These are phyloP conservation scores for Chloroceryle aenea DNA, from an alignment of 2,113 vertebrate genomes.

Conservation along the genomic window DNA sequence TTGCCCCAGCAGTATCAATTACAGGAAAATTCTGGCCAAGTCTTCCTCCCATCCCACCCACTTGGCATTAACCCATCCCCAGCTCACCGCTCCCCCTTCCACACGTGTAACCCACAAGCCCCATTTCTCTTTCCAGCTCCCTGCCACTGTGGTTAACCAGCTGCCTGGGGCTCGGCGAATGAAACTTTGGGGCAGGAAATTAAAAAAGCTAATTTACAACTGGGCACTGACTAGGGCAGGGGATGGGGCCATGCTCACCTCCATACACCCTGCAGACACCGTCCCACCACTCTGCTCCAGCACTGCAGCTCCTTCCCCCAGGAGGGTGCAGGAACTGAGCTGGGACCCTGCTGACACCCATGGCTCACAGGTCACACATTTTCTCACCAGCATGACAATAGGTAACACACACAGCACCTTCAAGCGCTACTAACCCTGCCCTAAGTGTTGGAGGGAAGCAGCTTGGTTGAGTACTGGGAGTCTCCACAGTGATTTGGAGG, in stretches of 20 bases:
- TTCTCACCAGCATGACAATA: not conserved
- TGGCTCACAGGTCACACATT: rapidly evolving
- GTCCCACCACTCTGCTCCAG: not conserved
- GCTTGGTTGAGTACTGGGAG: rapidly evolving
- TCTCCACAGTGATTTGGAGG: rapidly evolving
- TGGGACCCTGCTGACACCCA: not conserved
- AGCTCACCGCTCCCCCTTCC: not conserved
- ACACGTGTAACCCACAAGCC: not conserved
- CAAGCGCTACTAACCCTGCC: not conserved
- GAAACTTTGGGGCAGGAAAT: not conserved
- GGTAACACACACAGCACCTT: rapidly evolving
- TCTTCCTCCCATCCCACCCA: not conserved
- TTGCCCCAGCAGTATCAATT: not conserved
- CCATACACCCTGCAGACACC: not conserved
- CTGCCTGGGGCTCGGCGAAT: not conserved
- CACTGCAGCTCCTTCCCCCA: rapidly evolving
- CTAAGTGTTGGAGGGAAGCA: rapidly evolving
- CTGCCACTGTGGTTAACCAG: not conserved
- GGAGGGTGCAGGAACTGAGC: rapidly evolving
- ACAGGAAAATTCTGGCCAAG: not conserved
- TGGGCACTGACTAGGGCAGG: not conserved
- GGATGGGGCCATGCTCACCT: not conserved
- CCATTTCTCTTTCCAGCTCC: not conserved
- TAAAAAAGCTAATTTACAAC: not conserved
- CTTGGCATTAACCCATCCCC: not conserved